Evolutionary conservation across 2,797 vertebrate genomes (phyloP), one percentile per base, ranked within the genome.

Genomic region (Crocodylus rhombifer): DNA sequence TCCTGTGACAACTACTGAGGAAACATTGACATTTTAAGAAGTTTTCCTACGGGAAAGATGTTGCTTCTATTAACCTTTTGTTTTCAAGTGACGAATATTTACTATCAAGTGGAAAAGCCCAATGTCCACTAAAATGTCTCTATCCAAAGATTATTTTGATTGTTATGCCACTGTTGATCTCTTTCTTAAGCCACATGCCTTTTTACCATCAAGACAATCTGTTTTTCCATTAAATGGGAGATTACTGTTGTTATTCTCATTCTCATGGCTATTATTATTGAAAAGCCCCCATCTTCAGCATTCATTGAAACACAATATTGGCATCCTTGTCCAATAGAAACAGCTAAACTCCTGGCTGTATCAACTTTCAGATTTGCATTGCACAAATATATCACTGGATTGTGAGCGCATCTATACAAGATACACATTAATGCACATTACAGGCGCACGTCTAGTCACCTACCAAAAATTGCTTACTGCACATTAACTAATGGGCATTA

Each of bases 221-320:
- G 42, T 78, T 91, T 83, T 74, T 28, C 75, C 17, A 15, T 62
- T 87, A 87, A 87, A 51, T 51, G 42, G n/a, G 65, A 83, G 87
- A 79, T 25, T 64, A 75, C 65, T 20, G 64, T 65, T 67, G 73
- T 14, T 26, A 73, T 65, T 74, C 42, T 91, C 82, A 86, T 73
- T 79, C 60, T 82, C 84, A 75, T 78, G 78, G 75, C 84, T 51
- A 87, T 62, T 62, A 23, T 26, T 25, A 26, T 62, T 62, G 21
- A 87, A 87, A 78, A 33, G 75, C 61, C 65, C 74, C 87, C 87
- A 87, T 87, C 84, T 91, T 83, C 82, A 74, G 78, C 74, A 87
- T 26, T 26, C 28, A 17, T 65, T 83, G 84, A 78, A 74, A 82
- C 64, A 74, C 69, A 87, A 79, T 65, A 75, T 91, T 87, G 78